Conservation (phyloP, 2,797 vertebrate genomes). For the Lates japonicus region DNA sequence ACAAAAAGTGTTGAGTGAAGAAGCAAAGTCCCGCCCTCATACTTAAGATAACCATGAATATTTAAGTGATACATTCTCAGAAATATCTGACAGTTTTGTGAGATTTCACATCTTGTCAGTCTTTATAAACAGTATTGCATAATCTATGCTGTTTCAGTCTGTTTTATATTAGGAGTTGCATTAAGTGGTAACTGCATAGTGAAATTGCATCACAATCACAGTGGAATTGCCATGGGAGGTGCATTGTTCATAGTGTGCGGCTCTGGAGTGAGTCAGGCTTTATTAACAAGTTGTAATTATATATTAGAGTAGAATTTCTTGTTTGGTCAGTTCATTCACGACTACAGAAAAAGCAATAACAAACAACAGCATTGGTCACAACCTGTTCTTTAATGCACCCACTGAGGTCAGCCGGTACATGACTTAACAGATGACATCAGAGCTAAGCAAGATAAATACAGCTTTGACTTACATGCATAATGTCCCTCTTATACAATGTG, state of each 20-base stretch:
- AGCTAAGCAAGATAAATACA: slow-evolving; percentile 34
- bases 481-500: background rate
- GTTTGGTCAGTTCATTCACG: slow-evolving; percentile 9
- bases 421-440: slow-evolving; percentile 3
- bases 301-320: background rate
- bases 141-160: background rate
- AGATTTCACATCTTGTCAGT: background rate
- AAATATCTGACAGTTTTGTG: background rate
- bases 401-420: background rate
- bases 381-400: background rate
- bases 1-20: background rate
- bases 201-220: background rate
- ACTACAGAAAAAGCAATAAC: background rate
- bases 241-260: background rate
- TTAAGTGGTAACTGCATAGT: background rate
- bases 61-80: background rate
- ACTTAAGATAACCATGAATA: background rate
- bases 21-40: background rate
- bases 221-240: background rate
- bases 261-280: background rate
- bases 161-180: background rate
- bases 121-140: background rate
- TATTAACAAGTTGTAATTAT: background rate
- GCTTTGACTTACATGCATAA: slow-evolving; percentile 23
- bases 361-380: background rate